Percentiles rank a stretch among this genome's conserved stretches.
Conservation (phyloP, 2,888 invertebrate species). For the Cheilosia pagana region DNA sequence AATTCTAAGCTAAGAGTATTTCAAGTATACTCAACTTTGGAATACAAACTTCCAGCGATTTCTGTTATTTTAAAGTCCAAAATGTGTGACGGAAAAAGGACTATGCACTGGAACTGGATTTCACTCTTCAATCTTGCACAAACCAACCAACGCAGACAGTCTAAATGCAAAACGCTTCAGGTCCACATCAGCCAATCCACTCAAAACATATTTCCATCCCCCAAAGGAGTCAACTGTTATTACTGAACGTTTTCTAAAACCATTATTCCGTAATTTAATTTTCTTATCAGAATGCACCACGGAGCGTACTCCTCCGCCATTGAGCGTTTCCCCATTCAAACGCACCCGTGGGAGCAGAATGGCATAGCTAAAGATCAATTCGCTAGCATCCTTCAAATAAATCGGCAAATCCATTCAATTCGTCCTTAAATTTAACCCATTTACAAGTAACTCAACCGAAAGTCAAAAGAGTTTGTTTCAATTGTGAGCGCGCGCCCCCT, state of each 20-base stretch:
- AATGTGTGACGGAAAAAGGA: no score
- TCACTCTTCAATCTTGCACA: no score
- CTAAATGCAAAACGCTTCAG: no score
- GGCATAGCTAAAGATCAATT: not conserved
- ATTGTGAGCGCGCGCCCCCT: slow-evolving; percentile 7
- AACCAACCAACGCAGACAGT: no score
- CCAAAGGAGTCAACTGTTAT: not conserved
- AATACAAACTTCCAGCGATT: no score
- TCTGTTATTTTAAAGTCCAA: no score
- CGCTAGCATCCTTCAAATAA: slow-evolving; percentile 52
- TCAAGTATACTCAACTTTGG: no score
- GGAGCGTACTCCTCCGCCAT: slow-evolving; percentile 36
- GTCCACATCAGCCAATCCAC: no score
- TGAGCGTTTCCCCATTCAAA: slow-evolving; percentile 40
- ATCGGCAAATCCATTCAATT: slow-evolving; percentile 62
- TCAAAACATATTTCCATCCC: no score
- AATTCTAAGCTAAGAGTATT: no score
- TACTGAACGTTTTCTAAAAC: slow-evolving; percentile 31
- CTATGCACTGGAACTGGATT: no score
- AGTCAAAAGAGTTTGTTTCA: slow-evolving; percentile 57
- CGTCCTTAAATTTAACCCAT: slow-evolving; percentile 73
- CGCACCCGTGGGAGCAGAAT: slow-evolving; percentile 21
- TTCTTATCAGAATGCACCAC: slow-evolving; percentile 54
- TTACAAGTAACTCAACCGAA: slow-evolving; percentile 69
- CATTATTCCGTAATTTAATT: slow-evolving; percentile 65